Conservation (phyloP, 2,888 invertebrate species). For the Diarsia rubi region DNA sequence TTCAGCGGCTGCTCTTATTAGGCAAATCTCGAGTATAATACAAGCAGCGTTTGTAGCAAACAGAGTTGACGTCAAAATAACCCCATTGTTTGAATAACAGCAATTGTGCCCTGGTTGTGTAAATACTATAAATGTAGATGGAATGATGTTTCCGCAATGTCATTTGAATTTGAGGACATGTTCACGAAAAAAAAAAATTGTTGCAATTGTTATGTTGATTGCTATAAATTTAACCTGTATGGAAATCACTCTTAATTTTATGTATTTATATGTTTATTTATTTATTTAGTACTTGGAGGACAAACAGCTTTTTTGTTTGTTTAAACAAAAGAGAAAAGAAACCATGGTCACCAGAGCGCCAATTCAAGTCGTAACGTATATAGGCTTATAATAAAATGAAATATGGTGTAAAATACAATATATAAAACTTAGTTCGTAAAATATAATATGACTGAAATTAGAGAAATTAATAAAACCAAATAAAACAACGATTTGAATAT, state of each 20-base stretch:
- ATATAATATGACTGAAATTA: too few relatives aligned
- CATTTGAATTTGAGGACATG: constrained; percentile 31
- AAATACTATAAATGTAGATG: constrained; percentile 59
- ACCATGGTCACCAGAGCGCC: too few relatives aligned
- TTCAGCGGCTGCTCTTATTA: constrained; percentile 75
- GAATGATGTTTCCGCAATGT: constrained; percentile 46
- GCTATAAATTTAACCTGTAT: neutral
- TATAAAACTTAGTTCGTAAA: too few relatives aligned
- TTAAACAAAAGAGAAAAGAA: too few relatives aligned
- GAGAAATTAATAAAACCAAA: too few relatives aligned
- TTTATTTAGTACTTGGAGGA: too few relatives aligned
- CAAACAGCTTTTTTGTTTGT: too few relatives aligned
- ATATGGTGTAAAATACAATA: too few relatives aligned
- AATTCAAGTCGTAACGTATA: too few relatives aligned
- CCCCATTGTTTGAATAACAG: constrained; percentile 64
- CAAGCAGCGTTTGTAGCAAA: constrained; percentile 58
- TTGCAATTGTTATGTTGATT: neutral
- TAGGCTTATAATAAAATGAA: too few relatives aligned
- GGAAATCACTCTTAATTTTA: neutral
- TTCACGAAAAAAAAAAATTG: neutral
- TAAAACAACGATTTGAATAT: neutral
- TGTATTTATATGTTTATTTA: neutral
- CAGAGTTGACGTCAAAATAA: constrained; percentile 66
- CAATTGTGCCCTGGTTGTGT: constrained; percentile 56
- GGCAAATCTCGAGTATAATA: constrained; percentile 64